phyloP scores from a whole-genome alignment of 2,797 vertebrate genomes.

The Tinamus major region DNA sequence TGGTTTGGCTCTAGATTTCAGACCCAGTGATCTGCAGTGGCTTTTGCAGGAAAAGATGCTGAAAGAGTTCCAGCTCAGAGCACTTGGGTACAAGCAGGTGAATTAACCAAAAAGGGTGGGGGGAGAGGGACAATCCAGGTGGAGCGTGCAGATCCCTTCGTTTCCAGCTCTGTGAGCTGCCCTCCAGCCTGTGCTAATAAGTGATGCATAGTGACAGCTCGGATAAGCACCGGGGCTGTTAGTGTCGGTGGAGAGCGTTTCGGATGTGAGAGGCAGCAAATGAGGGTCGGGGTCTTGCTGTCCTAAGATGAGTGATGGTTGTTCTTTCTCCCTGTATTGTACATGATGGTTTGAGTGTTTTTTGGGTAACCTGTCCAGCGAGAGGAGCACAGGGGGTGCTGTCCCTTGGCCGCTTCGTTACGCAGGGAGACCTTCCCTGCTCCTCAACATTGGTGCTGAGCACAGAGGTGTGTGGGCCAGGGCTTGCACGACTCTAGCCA shows the following conservation, averaged over 20 bases:
- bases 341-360: not conserved
- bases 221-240: not conserved
- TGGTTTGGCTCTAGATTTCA: not conserved
- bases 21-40: not conserved
- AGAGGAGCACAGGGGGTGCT: not conserved
- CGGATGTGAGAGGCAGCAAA: not conserved
- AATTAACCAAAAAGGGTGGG: not conserved
- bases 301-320: rapidly evolving
- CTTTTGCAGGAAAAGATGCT: not conserved
- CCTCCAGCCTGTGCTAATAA: slow-evolving; percentile 5
- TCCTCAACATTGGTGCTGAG: rapidly evolving
- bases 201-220: slow-evolving; percentile 23
- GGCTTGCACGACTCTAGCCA: not conserved
- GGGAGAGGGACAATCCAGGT: not conserved
- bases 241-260: not conserved
- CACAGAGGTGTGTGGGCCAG: rapidly evolving
- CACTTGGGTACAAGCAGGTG: not conserved
- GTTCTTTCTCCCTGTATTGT: rapidly evolving
- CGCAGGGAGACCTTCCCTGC: rapidly evolving
- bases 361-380: rapidly evolving
- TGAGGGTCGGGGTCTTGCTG: rapidly evolving
- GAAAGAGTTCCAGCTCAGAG: not conserved
- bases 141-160: not conserved
- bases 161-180: slow-evolving; percentile 52
- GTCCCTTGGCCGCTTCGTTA: not conserved